phyloP scores from a whole-genome alignment of 2,113 vertebrate genomes.

The Neogale vison region DNA sequence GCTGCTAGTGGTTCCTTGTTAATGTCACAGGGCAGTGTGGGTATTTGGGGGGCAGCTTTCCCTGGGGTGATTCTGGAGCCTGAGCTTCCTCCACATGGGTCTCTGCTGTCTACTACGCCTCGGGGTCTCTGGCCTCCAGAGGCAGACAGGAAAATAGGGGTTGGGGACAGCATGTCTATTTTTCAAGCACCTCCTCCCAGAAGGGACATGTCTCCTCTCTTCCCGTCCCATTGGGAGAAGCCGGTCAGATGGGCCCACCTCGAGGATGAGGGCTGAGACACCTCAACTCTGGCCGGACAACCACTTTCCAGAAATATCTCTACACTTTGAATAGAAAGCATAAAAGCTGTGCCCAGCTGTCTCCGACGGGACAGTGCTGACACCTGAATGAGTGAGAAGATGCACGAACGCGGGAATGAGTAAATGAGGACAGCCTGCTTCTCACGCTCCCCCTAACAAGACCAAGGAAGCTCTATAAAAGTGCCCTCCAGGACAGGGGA shows the following conservation, averaged over 20 bases:
- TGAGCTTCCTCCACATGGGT: neutral
- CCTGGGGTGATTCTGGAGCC: neutral
- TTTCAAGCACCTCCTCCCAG: neutral
- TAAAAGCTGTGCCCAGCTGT: neutral
- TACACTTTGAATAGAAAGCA: neutral
- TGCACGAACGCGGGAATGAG: neutral
- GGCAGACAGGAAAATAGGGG: neutral
- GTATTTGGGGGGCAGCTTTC: neutral
- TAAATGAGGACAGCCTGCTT: neutral
- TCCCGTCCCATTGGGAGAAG: neutral
- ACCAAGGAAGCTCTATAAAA: neutral
- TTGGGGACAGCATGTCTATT: neutral
- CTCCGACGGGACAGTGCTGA: neutral
- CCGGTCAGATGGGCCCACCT: neutral
- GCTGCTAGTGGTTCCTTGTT: neutral
- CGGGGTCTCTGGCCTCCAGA: neutral
- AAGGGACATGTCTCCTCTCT: neutral
- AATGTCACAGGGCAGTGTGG: neutral
- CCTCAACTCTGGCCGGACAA: no score
- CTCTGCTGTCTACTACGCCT: neutral
- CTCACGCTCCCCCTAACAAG: neutral
- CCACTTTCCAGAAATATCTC: neutral
- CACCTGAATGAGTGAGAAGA: neutral
- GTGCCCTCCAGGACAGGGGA: neutral
- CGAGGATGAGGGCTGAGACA: neutral